Evolutionary conservation across 2,888 invertebrate species (phyloP), one percentile per base, ranked within the genome.

Genomic region (Eurytoma adleriae): DNA sequence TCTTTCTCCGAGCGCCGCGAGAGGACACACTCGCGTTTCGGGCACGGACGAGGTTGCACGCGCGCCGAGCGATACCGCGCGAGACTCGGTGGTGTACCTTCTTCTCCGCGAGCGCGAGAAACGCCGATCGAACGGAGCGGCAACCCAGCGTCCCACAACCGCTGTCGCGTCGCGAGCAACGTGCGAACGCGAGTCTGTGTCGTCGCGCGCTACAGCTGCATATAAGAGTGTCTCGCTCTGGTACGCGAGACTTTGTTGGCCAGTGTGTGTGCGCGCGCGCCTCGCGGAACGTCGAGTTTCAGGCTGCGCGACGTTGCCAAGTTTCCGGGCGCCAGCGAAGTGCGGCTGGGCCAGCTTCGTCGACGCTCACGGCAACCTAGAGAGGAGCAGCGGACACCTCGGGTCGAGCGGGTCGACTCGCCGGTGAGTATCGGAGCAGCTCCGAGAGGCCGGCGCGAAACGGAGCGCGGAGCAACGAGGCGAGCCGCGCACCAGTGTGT

Each of bases 21-120:
- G 88, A 89, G 88, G 88, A 87, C 75, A 72, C 90, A 90, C 88
- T 90, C 89, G 88, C 87, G 89, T 87, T 88, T 88, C 86, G 89
- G 87, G 88, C 86, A 87, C 87, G 87, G 88, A 87, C 85, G 86
- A 86, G 86, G 88, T 85, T 86, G 85, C 87, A 74, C 80, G 80
- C 83, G 70, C 52, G 64, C 64, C 80, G 70, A 76, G 59, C 77
- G 73, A 40, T 27, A 40, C 48, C n/a, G 40, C 40, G 48, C 20
- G 18, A 13, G 4, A 24, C 3, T 50, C 71, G 10, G 16, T 48
- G 13, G n/a, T 27, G 16, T 52, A 54, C 52, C 27, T 20, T 61
- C n/a, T 71, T 62, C 27, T 62, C 52, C 3, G 0, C 18, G 48
- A 2, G 16, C 61, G 48, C 48, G 50, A 7, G 50, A 7, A 13